Conservation (phyloP, 2,888 invertebrate species). For the Latrodectus elegans region DNA sequence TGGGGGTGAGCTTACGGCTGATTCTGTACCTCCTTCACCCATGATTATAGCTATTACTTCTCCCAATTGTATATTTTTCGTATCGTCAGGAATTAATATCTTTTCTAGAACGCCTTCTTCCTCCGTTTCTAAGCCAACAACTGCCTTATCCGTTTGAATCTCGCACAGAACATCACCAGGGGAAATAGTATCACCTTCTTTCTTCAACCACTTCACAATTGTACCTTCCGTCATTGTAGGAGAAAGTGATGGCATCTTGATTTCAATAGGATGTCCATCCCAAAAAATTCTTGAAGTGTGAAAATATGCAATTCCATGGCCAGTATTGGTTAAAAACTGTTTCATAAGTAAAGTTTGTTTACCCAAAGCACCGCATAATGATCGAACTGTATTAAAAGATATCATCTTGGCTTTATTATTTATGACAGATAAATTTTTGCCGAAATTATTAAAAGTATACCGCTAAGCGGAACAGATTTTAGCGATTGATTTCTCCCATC, state of each 20-base stretch:
- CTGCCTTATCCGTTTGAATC: slow-evolving; percentile 82
- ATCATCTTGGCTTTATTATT: not conserved
- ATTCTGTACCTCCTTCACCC: slow-evolving; percentile 76
- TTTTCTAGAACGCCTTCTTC: slow-evolving; percentile 81
- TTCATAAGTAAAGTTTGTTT: not conserved
- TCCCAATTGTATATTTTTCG: slow-evolving; percentile 78
- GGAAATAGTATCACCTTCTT: slow-evolving; percentile 77
- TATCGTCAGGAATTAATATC: slow-evolving; percentile 79
- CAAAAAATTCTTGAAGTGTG: slow-evolving; percentile 1
- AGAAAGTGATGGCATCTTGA: slow-evolving; percentile 79
- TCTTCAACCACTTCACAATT: slow-evolving; percentile 79
- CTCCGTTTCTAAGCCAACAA: slow-evolving; percentile 79
- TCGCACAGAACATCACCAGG: slow-evolving; percentile 81
- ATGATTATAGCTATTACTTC: slow-evolving; percentile 80
- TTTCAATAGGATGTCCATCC: slow-evolving; percentile 33
- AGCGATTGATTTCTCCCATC: not conserved
- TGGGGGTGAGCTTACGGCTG: not conserved
- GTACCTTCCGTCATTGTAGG: slow-evolving; percentile 81
- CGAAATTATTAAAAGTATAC: not conserved
- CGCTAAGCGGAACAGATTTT: not conserved
- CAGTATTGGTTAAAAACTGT: not conserved
- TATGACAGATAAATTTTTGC: not conserved
- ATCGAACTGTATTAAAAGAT: not conserved
- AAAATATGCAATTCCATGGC: slow-evolving; percentile 3
- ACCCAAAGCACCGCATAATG: not conserved